phyloP scores from a whole-genome alignment of 1,140 invertebrate species.

The Tetramorium simillimum region DNA sequence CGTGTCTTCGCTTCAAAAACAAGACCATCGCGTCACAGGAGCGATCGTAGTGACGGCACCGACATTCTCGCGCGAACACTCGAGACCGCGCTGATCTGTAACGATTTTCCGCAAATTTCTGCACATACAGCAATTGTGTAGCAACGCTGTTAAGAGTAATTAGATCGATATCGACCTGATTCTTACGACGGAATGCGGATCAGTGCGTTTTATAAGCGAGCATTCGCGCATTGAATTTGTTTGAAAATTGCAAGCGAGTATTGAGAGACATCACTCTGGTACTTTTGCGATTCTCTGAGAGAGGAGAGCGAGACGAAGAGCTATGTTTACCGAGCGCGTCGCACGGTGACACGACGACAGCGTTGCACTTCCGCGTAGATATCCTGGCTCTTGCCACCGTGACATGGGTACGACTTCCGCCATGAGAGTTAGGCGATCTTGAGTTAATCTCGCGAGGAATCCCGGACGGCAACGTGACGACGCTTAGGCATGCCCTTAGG shows the following conservation, averaged over 20 bases:
- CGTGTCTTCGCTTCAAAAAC: conserved; percentile 62
- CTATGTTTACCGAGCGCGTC: conserved; percentile 63
- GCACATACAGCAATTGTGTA: not conserved
- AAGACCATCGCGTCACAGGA: conserved; percentile 65
- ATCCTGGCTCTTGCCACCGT: conserved; percentile 57
- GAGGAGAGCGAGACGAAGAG: conserved; percentile 67
- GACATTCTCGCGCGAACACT: not conserved
- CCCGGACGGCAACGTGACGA: conserved; percentile 33
- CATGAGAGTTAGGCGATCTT: conserved; percentile 64
- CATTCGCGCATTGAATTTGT: not conserved
- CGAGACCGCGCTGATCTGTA: not conserved
- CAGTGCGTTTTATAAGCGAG: not conserved
- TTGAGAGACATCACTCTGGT: not conserved
- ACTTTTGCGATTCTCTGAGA: not conserved
- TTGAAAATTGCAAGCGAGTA: not conserved
- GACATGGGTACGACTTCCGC: conserved; percentile 65
- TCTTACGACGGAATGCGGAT: not conserved
- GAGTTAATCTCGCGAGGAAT: conserved; percentile 55
- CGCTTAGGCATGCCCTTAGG: conserved; percentile 29
- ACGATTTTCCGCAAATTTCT: not conserved
- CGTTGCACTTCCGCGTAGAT: conserved; percentile 73
- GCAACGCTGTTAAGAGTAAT: not conserved
- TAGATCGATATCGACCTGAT: not conserved
- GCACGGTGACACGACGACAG: conserved; percentile 68
- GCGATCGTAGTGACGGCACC: conserved; percentile 31